Percentiles rank a stretch among this genome's conserved stretches.
Conservation (phyloP, 1,140 invertebrate genomes). For the Trissolcus basalis region DNA sequence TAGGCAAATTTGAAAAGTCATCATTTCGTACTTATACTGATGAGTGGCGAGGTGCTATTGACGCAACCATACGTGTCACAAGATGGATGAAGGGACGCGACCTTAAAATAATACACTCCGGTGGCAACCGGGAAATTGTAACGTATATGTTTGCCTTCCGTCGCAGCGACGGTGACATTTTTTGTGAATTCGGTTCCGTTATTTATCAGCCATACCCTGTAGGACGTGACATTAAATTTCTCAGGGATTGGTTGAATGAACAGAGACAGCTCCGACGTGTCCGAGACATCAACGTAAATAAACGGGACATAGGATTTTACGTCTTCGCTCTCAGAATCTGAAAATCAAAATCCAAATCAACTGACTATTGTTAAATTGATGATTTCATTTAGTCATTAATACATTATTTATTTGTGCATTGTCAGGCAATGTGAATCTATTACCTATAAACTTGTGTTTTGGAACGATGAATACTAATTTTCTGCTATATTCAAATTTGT, state of each 20-base stretch:
- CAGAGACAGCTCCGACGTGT: slow-evolving; percentile 57
- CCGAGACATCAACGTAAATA: slow-evolving; percentile 68
- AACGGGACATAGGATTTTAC: slow-evolving; percentile 65
- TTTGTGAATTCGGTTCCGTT: slow-evolving; percentile 57
- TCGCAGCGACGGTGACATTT: slow-evolving; percentile 42
- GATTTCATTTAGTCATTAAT: too few relatives aligned
- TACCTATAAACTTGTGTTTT: slow-evolving; percentile 65
- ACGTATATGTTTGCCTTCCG: slow-evolving; percentile 37
- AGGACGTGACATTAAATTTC: slow-evolving; percentile 65
- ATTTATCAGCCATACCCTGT: slow-evolving; percentile 68
- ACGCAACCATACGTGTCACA: slow-evolving; percentile 66
- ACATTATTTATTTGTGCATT: background rate
- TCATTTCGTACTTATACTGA: slow-evolving; percentile 70
- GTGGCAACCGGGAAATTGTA: slow-evolving; percentile 60
- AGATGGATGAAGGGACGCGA: slow-evolving; percentile 65
- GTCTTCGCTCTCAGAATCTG: slow-evolving; percentile 41
- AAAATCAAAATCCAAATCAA: background rate
- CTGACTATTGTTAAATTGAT: background rate
- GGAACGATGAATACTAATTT: slow-evolving; percentile 70
- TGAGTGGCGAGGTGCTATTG: slow-evolving; percentile 68
- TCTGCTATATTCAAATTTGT: slow-evolving; percentile 65
- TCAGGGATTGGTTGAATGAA: slow-evolving; percentile 67
- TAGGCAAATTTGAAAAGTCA: too few relatives aligned
- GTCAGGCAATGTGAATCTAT: too few relatives aligned
- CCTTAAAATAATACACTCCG: slow-evolving; percentile 69